Evolutionary conservation across 1,140 invertebrate species (phyloP).

Genomic region (Antheraea mylitta): DNA sequence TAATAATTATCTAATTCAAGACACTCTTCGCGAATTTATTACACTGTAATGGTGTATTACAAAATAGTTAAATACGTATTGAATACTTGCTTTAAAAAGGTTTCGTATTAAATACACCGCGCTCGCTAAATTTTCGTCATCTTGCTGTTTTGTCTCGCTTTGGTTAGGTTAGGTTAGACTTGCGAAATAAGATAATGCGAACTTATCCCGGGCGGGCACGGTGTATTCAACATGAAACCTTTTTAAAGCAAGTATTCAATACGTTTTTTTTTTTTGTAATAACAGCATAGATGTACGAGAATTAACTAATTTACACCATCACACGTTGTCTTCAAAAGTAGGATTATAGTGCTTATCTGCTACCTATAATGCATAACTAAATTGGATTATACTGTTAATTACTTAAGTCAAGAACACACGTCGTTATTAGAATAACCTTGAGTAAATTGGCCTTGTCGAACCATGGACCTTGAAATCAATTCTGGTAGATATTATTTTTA

Average conservation of each 20-base stretch:
- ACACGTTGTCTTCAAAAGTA: neutral
- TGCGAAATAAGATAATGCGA: too few species aligned
- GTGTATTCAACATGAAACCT: too few species aligned
- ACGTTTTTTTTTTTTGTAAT: too few species aligned
- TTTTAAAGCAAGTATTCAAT: too few species aligned
- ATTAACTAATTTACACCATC: neutral
- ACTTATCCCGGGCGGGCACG: too few species aligned
- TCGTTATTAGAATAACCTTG: neutral
- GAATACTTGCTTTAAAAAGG: too few species aligned
- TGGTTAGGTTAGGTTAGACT: too few species aligned
- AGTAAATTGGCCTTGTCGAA: neutral
- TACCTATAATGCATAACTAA: neutral
- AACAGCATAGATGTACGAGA: neutral
- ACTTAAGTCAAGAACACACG: neutral
- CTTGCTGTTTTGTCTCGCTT: too few species aligned
- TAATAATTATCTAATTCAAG: neutral
- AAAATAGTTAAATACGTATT: too few species aligned
- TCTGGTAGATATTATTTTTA: neutral
- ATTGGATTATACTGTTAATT: neutral
- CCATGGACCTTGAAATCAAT: neutral
- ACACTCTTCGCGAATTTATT: neutral
- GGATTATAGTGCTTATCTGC: neutral
- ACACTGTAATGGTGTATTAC: too few species aligned
- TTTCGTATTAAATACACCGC: too few species aligned
- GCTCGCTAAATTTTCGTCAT: too few species aligned